Base-by-base conservation (phyloP, 2,113 vertebrate species). In the Oncorhynchus gorbuscha region DNA sequence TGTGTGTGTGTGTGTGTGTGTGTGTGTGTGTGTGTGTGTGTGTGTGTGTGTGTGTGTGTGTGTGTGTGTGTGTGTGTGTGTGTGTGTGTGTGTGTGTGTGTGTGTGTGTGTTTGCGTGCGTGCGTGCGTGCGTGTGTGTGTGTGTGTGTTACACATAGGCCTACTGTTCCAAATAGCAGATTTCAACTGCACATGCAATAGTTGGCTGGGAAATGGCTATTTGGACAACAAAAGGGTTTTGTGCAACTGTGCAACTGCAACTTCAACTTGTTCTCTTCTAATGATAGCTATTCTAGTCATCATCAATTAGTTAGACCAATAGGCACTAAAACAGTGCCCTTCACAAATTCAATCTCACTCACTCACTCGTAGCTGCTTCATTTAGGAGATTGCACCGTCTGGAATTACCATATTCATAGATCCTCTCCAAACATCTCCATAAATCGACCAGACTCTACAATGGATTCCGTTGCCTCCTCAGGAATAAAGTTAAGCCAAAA, bases 171-270 rank as follows among this genome's bases (percentile, higher is more conserved):
- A 45, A 45, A 45, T 45, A 45, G 39, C 39, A 45, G 39, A 45
- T 45, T 45, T 45, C 39, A 11, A 45, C 39, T 45, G 9, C 8
- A 45, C 39, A 83, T 83, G 39, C 28, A 64, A 35, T n/a, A 76
- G 79, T 74, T 82, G 74, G 68, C 30, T 8, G 2, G 6, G 55
- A 58, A 18, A 58, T 58, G 55, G 14, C 39, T 45, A 45, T 45
- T 45, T 45, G 39, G 39, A 45, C 3, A 55, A 67, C 9, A 80
- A 70, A 72, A 72, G 39, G 39, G 39, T 45, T 45, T 74, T 66
- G 32, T 30, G 73, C 68, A 76, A 55, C 65, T 86, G 78, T 58
- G 28, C 28, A 28, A 28, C 26, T 28, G 28, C 28, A 28, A 28
- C 28, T 62, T 62, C n/a, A 16, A 62, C 9, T 62, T 62, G 59